Percentiles rank a stretch among this genome's conserved stretches.
Evolutionary conservation across 2,888 invertebrate genomes (phyloP).

Genomic region (Melieria crassipennis): DNA sequence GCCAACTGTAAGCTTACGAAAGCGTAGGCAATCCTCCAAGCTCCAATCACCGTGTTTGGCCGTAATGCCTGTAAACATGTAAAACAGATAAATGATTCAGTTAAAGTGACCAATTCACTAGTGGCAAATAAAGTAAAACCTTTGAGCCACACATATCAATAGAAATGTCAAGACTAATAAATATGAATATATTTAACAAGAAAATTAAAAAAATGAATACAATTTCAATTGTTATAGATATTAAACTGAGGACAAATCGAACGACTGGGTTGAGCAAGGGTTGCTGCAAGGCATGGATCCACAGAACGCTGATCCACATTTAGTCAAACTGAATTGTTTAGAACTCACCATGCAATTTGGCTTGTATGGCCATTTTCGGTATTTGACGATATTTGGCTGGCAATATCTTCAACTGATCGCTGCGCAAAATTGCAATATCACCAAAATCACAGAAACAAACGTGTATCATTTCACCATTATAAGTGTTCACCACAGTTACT

Average conservation of each 20-base stretch:
- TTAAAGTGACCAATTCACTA: no score
- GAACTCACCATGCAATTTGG: conserved; percentile 70
- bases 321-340: not conserved
- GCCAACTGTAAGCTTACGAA: conserved; percentile 76
- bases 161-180: no score
- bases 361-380: conserved; percentile 75
- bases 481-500: conserved; percentile 69
- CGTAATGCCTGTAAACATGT: conserved; percentile 66
- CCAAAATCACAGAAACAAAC: conserved; percentile 75
- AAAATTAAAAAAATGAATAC: no score
- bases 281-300: no score
- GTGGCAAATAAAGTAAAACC: not conserved
- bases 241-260: not conserved
- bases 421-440: conserved; percentile 69
- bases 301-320: not conserved
- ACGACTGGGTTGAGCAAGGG: no score
- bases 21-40: conserved; percentile 75
- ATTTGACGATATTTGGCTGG: conserved; percentile 69
- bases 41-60: conserved; percentile 66
- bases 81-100: conserved; percentile 2
- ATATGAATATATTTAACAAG: no score
- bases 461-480: conserved; percentile 69
- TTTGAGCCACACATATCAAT: not conserved
- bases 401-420: conserved; percentile 69
- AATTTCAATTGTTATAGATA: no score